Base-by-base conservation (phyloP, 2,888 invertebrate genomes). In the Allophyes oxyacanthae region DNA sequence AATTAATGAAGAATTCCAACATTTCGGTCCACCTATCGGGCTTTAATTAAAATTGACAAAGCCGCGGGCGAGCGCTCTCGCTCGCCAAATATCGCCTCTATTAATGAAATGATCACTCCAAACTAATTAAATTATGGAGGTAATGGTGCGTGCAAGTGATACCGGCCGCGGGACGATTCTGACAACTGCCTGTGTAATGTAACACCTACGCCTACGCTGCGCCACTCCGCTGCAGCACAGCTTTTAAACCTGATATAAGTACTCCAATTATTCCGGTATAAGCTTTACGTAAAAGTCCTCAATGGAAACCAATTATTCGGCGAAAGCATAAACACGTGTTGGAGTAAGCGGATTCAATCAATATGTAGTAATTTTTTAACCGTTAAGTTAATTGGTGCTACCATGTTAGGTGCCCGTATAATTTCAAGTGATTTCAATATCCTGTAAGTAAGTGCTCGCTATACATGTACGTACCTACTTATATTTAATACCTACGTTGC, bases 21-120 rank as follows among this genome's bases (percentile, higher is more conserved):
- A 92, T 92, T 92, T 91, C 90, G 89, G 88, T 88, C 88, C 90
- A 92, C 92, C 91, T 93, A 93, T 92, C 87, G 85, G 82, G 86
- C 80, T 88, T 91, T 93, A 93, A 94, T 94, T 94, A 94, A 94
- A 93, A 93, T 92, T 91, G 93, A 92, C 92, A 93, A 91, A 92
- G 92, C 92, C 90, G 83, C 87, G 82, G 81, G 86, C 86, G 82
- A 78, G 81, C 84, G 86, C 86, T 87, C 82, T 82, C 83, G 86
- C 84, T 85, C 84, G 87, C 90, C 91, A 91, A 92, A 93, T 92
- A 93, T 92, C 89, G 86, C 87, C 88, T 90, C 89, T 92, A 92
- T 91, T 92, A 92, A 92, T 90, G 90, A 87, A 91, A 91, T 91
- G 90, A 92, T 93, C 93, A 92, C 93, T 93, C 89, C 83, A 92